A percentile compares a stretch with the other conserved stretches of the same genome.
Evolutionary conservation across 1,140 invertebrate genomes (phyloP).

Genomic region (Aphelinus certus): DNA sequence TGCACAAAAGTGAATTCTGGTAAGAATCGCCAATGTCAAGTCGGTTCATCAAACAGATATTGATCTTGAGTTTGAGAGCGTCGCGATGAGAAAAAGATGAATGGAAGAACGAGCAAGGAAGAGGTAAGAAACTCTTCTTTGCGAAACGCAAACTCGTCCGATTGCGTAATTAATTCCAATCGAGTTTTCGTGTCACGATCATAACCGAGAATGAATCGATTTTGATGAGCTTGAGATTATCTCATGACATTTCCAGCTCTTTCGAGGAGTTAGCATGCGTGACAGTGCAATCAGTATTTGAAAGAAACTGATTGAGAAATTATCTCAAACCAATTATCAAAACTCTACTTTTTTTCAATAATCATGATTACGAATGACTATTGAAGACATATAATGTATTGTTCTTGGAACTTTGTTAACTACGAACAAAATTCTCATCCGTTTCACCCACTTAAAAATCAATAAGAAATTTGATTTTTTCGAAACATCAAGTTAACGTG

Average conservation of each 20-base stretch:
- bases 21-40: neutral
- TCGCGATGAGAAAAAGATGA: neutral
- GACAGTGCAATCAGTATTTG: neutral
- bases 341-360: too few relatives aligned
- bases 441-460: too few relatives aligned
- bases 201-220: conserved; percentile 11
- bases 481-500: too few relatives aligned
- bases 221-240: conserved; percentile 4
- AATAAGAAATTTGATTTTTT: too few relatives aligned
- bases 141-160: neutral
- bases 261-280: neutral
- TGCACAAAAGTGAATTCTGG: too few relatives aligned
- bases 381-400: too few relatives aligned
- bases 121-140: neutral
- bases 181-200: conserved; percentile 6
- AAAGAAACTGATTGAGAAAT: neutral
- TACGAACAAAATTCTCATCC: too few relatives aligned
- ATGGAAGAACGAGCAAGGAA: neutral
- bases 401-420: too few relatives aligned
- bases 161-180: conserved; percentile 14
- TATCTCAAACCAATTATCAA: too few relatives aligned
- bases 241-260: neutral
- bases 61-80: neutral
- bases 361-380: too few relatives aligned
- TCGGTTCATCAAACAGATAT: neutral